Evolutionary conservation across 2,888 invertebrate genomes (phyloP).

Genomic region (Colletes collaris): DNA sequence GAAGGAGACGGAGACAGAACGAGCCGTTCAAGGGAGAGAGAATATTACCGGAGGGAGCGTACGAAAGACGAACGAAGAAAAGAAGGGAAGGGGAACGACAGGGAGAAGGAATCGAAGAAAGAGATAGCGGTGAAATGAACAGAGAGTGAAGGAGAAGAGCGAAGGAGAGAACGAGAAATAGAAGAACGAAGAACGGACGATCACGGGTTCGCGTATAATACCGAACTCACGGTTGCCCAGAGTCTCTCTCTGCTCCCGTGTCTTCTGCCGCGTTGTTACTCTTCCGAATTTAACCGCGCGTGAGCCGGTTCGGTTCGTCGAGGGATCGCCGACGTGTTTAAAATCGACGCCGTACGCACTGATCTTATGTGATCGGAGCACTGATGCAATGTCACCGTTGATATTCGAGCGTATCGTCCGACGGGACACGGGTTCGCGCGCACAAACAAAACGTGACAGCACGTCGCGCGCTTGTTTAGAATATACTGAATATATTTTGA

Average conservation of each 20-base stretch:
- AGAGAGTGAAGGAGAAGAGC: constrained; percentile 44
- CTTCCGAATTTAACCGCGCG: constrained; percentile 46
- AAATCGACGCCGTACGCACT: constrained; percentile 22
- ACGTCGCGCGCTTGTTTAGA: constrained; percentile 77
- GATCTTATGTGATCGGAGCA: constrained; percentile 30
- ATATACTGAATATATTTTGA: constrained; percentile 78
- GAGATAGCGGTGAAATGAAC: constrained; percentile 29
- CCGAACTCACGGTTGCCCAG: constrained; percentile 49
- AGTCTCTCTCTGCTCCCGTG: constrained; percentile 39
- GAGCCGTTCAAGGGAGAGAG: constrained; percentile 35
- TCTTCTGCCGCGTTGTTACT: constrained; percentile 43
- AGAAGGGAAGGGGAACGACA: constrained; percentile 19
- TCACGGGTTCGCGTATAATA: constrained; percentile 49
- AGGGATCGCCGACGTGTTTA: background rate
- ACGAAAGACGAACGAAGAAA: constrained; percentile 51
- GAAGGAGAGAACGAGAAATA: constrained; percentile 12
- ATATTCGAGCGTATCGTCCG: constrained; percentile 42
- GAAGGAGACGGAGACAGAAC: constrained; percentile 55
- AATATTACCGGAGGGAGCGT: constrained; percentile 32
- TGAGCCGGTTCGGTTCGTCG: constrained; percentile 13
- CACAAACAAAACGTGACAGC: constrained; percentile 71
- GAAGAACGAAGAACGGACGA: constrained; percentile 28
- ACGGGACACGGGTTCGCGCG: constrained; percentile 54
- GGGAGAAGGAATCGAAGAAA: constrained; percentile 30
- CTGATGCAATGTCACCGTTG: constrained; percentile 43